Evolutionary conservation across 2,888 invertebrate species (phyloP).

Genomic region (Archips xylosteana): DNA sequence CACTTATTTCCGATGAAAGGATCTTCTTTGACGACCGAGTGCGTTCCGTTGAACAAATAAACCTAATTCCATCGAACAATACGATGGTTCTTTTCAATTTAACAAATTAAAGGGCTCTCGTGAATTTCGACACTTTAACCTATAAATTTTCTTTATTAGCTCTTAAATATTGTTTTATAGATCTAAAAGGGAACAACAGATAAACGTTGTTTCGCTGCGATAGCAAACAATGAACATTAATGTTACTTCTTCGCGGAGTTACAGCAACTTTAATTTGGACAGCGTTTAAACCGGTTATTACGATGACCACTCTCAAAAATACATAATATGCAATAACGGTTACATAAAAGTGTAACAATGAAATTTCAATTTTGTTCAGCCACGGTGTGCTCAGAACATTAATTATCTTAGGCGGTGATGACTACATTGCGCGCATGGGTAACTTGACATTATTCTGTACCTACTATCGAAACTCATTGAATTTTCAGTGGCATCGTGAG

Average conservation of each 20-base stretch:
- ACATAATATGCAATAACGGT: background rate
- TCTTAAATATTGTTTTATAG: constrained; percentile 40
- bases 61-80: constrained; percentile 79
- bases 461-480: constrained; percentile 23
- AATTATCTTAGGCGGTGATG: background rate
- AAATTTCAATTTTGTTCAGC: constrained; percentile 1
- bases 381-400: background rate
- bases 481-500: constrained; percentile 1
- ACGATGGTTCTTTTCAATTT: constrained; percentile 83
- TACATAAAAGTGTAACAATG: background rate
- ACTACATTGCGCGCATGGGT: background rate
- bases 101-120: constrained; percentile 74
- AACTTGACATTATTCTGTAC: background rate
- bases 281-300: constrained; percentile 2
- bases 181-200: constrained; percentile 26
- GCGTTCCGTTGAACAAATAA: constrained; percentile 74
- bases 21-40: constrained; percentile 77
- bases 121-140: constrained; percentile 45
- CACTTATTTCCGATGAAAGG: constrained; percentile 78
- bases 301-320: background rate
- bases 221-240: constrained; percentile 21
- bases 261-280: background rate
- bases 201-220: constrained; percentile 8
- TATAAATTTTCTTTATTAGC: constrained; percentile 39
- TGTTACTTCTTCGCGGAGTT: constrained; percentile 2